Evolutionary conservation across 2,888 invertebrate species (phyloP).

Genomic region (Drosophila formosana): DNA sequence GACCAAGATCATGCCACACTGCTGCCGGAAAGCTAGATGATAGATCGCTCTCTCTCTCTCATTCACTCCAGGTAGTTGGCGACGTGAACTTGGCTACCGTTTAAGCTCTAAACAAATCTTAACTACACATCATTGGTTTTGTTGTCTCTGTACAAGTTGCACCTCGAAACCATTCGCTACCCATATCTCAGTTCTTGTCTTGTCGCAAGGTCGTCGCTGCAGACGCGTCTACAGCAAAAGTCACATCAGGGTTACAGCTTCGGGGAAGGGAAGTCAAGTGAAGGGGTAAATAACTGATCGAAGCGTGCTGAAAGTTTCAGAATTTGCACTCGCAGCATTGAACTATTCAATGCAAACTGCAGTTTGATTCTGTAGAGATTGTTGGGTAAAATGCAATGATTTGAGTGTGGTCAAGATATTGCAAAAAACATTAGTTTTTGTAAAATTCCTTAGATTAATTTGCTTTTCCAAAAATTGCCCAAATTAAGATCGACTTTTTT

Average conservation of each 20-base stretch:
- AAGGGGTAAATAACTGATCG: not conserved
- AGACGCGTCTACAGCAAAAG: constrained; percentile 8
- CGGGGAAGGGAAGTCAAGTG: constrained; percentile 10
- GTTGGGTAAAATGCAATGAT: too few relatives aligned
- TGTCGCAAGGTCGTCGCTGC: constrained; percentile 36
- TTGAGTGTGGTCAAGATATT: too few relatives aligned
- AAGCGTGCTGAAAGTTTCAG: constrained; percentile 1
- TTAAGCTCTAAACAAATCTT: constrained; percentile 38
- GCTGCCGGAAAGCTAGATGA: constrained; percentile 7
- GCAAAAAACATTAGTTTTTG: too few relatives aligned
- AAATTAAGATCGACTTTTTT: too few relatives aligned
- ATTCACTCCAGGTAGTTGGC: constrained; percentile 16
- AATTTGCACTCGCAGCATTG: not conserved
- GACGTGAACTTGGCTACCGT: constrained; percentile 32
- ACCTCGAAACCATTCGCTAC: constrained; percentile 6
- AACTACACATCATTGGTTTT: constrained; percentile 13
- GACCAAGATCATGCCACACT: constrained; percentile 1
- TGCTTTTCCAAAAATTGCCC: too few relatives aligned
- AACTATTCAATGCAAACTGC: too few relatives aligned
- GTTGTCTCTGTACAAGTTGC: not conserved
- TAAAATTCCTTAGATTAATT: too few relatives aligned
- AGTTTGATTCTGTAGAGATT: too few relatives aligned
- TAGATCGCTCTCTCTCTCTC: not conserved
- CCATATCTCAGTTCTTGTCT: constrained; percentile 48
- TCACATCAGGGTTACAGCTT: constrained; percentile 7